Evolutionary conservation across 2,113 vertebrate species (phyloP).

Genomic region (Sylvia atricapilla): DNA sequence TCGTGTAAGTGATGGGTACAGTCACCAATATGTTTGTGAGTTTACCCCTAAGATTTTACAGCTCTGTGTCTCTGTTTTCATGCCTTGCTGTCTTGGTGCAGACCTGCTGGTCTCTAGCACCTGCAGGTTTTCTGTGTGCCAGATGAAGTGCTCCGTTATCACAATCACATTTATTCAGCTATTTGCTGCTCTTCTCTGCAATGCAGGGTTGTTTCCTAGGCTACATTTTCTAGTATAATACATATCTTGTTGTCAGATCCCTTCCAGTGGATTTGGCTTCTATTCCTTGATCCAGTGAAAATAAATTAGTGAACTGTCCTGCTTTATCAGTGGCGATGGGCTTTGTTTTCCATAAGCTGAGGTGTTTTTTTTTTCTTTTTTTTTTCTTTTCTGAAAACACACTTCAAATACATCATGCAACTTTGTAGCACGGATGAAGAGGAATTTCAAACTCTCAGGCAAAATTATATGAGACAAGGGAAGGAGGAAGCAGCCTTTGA

Average conservation of each 20-base stretch:
- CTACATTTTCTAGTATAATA: constrained; percentile 17
- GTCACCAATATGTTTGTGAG: neutral
- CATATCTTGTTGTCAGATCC: neutral
- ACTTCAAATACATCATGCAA: neutral
- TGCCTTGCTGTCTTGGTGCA: neutral
- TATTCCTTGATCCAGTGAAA: neutral
- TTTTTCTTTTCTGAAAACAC: neutral
- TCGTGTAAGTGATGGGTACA: neutral
- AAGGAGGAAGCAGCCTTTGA: neutral
- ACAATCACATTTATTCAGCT: constrained; percentile 39
- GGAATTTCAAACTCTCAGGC: neutral
- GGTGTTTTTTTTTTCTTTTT: neutral
- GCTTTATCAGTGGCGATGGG: neutral
- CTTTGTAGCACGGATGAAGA: neutral
- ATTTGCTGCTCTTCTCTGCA: constrained; percentile 21
- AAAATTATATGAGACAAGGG: neutral
- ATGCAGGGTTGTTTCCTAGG: constrained; percentile 50
- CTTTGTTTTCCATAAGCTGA: neutral
- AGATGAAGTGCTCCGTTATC: constrained; percentile 28
- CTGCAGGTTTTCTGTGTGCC: neutral
- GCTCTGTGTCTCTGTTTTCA: neutral
- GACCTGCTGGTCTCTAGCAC: neutral
- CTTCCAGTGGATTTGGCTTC: neutral
- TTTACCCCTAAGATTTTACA: neutral
- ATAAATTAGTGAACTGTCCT: neutral